A percentile compares a stretch with the other conserved stretches of the same genome.
These are phyloP conservation scores for Xerus inauris DNA, from an alignment of 2,113 vertebrate genomes.

Conservation along the genomic window DNA sequence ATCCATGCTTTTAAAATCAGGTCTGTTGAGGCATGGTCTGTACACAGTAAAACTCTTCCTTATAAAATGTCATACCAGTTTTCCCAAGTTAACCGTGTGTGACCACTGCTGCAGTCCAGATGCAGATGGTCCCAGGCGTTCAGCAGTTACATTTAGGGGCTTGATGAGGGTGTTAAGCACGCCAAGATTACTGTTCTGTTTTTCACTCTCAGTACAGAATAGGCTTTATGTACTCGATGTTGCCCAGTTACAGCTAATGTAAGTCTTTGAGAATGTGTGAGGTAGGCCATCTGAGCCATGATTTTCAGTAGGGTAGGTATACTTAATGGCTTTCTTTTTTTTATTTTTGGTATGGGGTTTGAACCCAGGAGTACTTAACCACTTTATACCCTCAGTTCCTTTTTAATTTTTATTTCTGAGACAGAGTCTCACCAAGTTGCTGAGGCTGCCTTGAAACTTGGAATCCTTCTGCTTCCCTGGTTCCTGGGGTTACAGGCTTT, in stretches of 20 bases:
- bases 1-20: neutral
- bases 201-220: neutral
- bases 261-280: neutral
- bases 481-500: no score
- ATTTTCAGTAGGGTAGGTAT: neutral
- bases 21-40: constrained; percentile 32
- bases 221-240: neutral
- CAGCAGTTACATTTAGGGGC: neutral
- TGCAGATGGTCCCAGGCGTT: neutral
- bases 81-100: neutral
- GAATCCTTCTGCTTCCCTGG: no score
- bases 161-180: neutral
- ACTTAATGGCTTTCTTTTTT: neutral
- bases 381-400: no score
- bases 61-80: neutral
- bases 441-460: no score
- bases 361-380: no score
- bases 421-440: no score
- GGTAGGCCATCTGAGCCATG: neutral
- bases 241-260: neutral
- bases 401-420: no score
- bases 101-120: neutral
- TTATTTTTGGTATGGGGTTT: no score
- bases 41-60: neutral
- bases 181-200: neutral